Percentiles rank a stretch among this genome's conserved stretches.
Evolutionary conservation across 2,797 vertebrate genomes (phyloP).

Genomic region (Ctenosaura bakeri): DNA sequence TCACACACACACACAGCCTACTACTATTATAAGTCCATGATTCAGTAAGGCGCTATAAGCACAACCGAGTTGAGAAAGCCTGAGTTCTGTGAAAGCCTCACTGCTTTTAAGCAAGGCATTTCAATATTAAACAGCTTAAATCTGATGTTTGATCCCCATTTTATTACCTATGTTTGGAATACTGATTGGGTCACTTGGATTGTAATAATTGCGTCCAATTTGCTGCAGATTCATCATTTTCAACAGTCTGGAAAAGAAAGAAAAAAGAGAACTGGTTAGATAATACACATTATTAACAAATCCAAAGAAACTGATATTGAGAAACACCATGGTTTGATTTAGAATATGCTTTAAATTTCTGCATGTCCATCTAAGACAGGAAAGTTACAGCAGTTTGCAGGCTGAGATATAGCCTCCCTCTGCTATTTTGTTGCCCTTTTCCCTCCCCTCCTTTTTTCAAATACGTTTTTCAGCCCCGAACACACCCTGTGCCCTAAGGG

Average conservation of each 20-base stretch:
- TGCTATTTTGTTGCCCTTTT: no score
- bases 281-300: background rate
- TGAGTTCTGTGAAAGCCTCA: background rate
- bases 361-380: no score
- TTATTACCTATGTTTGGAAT: conserved; percentile 88
- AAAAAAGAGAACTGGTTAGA: background rate
- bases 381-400: no score
- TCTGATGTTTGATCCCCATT: accelerated
- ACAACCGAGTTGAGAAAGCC: background rate
- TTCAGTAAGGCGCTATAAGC: background rate
- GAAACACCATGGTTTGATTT: background rate
- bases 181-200: conserved; percentile 87
- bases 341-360: background rate
- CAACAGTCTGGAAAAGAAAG: conserved; percentile 84
- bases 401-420: no score
- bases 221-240: conserved; percentile 94
- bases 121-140: background rate
- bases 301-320: no score
- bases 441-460: no score
- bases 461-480: no score
- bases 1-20: no score
- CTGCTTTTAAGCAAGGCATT: background rate
- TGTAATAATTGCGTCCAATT: conserved; percentile 95
- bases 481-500: no score
- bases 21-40: no score